Evolutionary conservation across 1,140 invertebrate genomes (phyloP), one percentile per base, ranked within the genome.

Genomic region (Drosophila auraria): DNA sequence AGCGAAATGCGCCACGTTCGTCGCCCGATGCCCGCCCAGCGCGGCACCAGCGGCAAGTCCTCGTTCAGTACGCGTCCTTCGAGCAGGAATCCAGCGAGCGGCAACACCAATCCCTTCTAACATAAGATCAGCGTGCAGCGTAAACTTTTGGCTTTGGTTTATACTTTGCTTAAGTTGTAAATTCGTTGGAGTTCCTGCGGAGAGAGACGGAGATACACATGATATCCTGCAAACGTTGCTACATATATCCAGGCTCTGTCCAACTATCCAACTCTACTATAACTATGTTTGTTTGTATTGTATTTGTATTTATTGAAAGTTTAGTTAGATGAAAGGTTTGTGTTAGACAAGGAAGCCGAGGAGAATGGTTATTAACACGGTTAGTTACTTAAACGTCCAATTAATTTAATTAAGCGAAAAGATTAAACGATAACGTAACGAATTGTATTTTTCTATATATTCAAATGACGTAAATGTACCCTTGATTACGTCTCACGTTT

Each of bases 1-100:
- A 93, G 92, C 30, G 96, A 96, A 86, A 94, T 94, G 89, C 93
- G 96, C 36, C 95, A 94, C 81, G 93, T 93, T 2, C 87, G 94
- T 27, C 86, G 94, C 40, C 93, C 94, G 36, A 87, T 92, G 78
- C 78, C 92, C 60, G 84, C 83, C 65, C 90, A 87, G 56, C 90
- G 93, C 20, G 93, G 93, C 50, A 87, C 82, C 27, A 89, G 93
- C 71, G 92, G 93, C 59, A 93, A 92, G 44, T 87, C 91, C 38
- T 86, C 92, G 38, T 93, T 93, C 63, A 86, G 82, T 60, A 91
- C 91, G 42, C 91, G 92, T 30, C 83, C 91, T 14, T 93, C 92
- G 49, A 92, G 86, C 81, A 87, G 92, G 79, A 93, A 93, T 78
- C 82, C 92, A 74, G 81, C 91, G 44, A 83, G 82, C 71, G 82